Evolutionary conservation across 2,888 invertebrate genomes (phyloP), one percentile per base, ranked within the genome.

Genomic region (Microplitis manilae): DNA sequence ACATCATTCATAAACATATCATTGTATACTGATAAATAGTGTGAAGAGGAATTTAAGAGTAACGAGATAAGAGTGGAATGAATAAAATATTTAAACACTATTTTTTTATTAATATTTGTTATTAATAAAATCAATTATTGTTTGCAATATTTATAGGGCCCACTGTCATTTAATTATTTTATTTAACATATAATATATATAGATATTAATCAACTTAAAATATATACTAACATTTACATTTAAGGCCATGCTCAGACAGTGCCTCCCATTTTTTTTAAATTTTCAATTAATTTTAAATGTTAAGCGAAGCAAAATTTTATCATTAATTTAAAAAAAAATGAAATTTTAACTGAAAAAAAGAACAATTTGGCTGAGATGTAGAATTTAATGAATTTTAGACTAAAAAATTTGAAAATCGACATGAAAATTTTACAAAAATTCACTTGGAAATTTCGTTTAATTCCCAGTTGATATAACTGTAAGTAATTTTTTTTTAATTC

Each of bases 1-100:
- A 62, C 62, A 62, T 62, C 62, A 62, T 62, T 62, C 62, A 62
- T 20, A 62, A 62, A 62, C 62, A 62, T 62, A 62, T 62, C 62
- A 62, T 62, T 62, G 17, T 62, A 62, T 50, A 50, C 50, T 50
- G 50, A 50, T 50, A 50, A 30, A 13, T 50, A 50, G 50, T 50
- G 50, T 50, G 50, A 50, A 50, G 9, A 20, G 20, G 20, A 50
- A 50, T 13, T 13, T 13, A 50, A 13, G 6, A 50, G 8, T 13
- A 50, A 50, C 8, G 4, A 13, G 6, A 13, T 1, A 50, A 50
- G 1, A 50, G 50, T 13, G 50, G 4, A 50, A 50, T 50, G 13
- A 8, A 50, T 13, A 13, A 50, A 50, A 13, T 2, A 50, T 2
- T 13, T 13, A 1, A 50, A 50, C 50, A 50, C 8, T 50, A 50